phyloP scores from a whole-genome alignment of 2,888 invertebrate species.

The Rhyacophila evoluta region DNA sequence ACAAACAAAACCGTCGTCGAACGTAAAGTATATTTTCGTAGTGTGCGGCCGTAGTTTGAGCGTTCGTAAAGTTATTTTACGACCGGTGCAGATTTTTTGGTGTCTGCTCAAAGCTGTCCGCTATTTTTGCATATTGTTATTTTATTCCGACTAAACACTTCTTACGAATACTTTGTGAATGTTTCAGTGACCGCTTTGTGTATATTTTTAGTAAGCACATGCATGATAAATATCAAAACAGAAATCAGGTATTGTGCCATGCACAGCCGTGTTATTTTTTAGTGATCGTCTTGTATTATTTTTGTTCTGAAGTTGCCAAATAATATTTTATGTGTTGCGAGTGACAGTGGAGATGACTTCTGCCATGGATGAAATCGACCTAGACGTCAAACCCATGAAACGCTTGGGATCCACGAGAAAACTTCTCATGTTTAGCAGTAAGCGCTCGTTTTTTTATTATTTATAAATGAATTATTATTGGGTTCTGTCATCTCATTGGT shows the following conservation, averaged over 20 bases:
- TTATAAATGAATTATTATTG: neutral
- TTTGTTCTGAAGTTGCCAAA: conserved; percentile 17
- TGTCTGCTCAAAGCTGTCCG: neutral
- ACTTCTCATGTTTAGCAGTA: conserved; percentile 82
- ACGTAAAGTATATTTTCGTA: neutral
- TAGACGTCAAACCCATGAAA: conserved; percentile 82
- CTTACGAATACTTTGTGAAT: conserved; percentile 8
- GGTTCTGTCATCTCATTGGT: no score
- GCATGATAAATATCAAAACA: conserved; percentile 38
- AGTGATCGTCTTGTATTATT: neutral
- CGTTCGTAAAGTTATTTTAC: conserved; percentile 3
- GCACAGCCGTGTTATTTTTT: conserved; percentile 27
- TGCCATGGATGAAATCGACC: conserved; percentile 80
- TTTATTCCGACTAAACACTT: neutral
- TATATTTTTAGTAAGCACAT: neutral
- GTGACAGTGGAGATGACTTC: conserved; percentile 49
- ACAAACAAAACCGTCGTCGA: conserved; percentile 35
- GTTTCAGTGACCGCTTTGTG: conserved; percentile 41
- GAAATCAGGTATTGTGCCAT: conserved; percentile 28
- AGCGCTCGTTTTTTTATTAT: conserved; percentile 63
- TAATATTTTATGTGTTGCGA: conserved; percentile 38
- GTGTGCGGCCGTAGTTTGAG: neutral
- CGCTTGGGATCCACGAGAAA: conserved; percentile 85
- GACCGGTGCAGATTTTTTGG: neutral
- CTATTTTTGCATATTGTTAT: neutral